Percentiles rank a stretch among this genome's conserved stretches.
These are phyloP conservation scores for Calonectris borealis DNA, from an alignment of 2,113 vertebrate genomes.

Conservation along the genomic window DNA sequence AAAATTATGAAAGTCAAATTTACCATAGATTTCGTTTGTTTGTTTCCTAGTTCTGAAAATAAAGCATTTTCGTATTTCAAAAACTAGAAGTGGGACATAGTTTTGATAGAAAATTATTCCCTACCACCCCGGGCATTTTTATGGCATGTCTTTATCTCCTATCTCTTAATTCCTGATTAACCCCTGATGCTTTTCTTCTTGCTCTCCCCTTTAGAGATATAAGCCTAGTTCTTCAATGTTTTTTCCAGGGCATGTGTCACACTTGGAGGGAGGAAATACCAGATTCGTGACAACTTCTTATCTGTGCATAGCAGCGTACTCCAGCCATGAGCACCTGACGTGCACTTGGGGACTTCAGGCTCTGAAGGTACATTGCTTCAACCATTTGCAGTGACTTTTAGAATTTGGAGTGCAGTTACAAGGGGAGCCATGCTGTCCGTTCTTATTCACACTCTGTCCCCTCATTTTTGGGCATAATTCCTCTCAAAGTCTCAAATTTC, in stretches of 20 bases:
- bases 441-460: neutral
- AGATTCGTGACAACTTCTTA: neutral
- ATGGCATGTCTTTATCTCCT: neutral
- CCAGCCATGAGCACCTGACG: neutral
- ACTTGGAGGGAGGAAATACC: neutral
- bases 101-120: neutral
- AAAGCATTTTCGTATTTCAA: neutral
- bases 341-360: neutral
- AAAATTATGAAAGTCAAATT: neutral
- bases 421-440: neutral
- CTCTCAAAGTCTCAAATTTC: neutral
- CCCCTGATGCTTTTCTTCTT: neutral
- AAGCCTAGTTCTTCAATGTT: accelerated
- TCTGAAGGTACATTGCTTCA: neutral
- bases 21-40: neutral
- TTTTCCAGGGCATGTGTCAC: neutral
- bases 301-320: neutral
- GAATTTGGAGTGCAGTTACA: neutral
- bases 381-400: neutral
- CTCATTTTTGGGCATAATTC: neutral
- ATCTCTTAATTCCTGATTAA: neutral
- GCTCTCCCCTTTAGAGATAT: neutral
- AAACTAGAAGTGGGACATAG: neutral
- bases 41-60: neutral
- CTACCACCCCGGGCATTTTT: neutral